Evolutionary conservation across 1,140 invertebrate species (phyloP).

Genomic region (Oryzaephilus surinamensis): DNA sequence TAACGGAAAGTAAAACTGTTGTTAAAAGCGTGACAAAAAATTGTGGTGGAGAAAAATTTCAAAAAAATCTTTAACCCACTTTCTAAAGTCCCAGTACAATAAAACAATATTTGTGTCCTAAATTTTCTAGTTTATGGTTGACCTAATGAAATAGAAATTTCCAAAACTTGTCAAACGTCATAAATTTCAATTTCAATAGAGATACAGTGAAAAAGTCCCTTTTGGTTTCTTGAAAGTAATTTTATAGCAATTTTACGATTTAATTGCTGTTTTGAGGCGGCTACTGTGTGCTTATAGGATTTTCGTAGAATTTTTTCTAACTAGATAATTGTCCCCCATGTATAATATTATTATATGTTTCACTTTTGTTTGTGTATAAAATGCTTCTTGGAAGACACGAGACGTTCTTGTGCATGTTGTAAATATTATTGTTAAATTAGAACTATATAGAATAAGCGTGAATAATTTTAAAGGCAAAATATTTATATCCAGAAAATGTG

Average conservation of each 20-base stretch:
- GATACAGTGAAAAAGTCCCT: no score
- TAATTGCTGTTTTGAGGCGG: constrained; percentile 7
- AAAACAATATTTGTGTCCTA: constrained; percentile 12
- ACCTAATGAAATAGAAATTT: constrained; percentile 23
- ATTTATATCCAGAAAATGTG: no score
- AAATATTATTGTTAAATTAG: no score
- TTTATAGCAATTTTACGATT: constrained; percentile 6
- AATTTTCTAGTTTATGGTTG: constrained; percentile 28
- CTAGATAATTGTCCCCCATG: no score
- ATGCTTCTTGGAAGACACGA: neutral
- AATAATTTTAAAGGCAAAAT: no score
- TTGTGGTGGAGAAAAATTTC: neutral
- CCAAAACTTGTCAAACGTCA: constrained; percentile 6
- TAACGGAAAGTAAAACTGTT: no score
- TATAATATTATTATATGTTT: no score
- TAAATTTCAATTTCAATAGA: constrained; percentile 21
- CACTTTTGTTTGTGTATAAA: constrained; percentile 6
- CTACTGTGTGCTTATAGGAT: constrained; percentile 7
- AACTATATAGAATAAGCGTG: no score
- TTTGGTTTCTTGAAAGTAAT: no score
- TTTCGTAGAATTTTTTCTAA: no score
- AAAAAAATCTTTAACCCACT: neutral
- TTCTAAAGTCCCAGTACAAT: no score
- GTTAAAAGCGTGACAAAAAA: neutral
- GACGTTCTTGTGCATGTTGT: no score